phyloP scores from a whole-genome alignment of 2,888 invertebrate genomes.

The Tipula confusa region DNA sequence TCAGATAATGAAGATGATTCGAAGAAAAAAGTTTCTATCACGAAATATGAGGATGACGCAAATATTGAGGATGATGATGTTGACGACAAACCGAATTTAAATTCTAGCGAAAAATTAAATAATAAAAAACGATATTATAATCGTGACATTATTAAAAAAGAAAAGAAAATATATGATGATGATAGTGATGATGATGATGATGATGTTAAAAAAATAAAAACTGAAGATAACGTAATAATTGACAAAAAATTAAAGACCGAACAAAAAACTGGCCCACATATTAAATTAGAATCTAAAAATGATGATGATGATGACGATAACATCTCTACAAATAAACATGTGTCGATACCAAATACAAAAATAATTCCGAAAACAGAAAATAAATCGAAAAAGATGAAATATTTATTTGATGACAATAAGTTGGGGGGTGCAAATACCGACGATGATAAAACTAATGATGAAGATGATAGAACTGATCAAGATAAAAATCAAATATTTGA shows the following conservation, averaged over 20 bases:
- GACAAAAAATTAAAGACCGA: neutral
- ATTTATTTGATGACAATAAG: conserved; percentile 6
- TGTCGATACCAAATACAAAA: neutral
- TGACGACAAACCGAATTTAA: conserved; percentile 29
- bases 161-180: conserved; percentile 33
- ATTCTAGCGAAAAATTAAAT: neutral
- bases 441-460: neutral
- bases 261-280: neutral
- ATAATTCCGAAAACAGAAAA: neutral
- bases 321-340: neutral
- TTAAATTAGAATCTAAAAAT: neutral
- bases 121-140: conserved; percentile 1
- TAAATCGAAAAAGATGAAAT: conserved; percentile 30
- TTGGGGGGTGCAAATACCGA: neutral
- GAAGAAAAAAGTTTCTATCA: neutral
- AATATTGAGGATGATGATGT: neutral
- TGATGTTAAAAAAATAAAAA: neutral
- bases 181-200: conserved; percentile 31
- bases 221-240: neutral
- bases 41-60: neutral
- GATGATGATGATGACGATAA: neutral
- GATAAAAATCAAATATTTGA: neutral
- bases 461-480: conserved; percentile 6
- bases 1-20: neutral
- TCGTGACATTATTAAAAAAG: conserved; percentile 33